A percentile compares a stretch with the other conserved stretches of the same genome.
These are phyloP conservation scores for Omphaloscelis lunosa DNA, from an alignment of 2,888 invertebrate species.

Conservation along the genomic window DNA sequence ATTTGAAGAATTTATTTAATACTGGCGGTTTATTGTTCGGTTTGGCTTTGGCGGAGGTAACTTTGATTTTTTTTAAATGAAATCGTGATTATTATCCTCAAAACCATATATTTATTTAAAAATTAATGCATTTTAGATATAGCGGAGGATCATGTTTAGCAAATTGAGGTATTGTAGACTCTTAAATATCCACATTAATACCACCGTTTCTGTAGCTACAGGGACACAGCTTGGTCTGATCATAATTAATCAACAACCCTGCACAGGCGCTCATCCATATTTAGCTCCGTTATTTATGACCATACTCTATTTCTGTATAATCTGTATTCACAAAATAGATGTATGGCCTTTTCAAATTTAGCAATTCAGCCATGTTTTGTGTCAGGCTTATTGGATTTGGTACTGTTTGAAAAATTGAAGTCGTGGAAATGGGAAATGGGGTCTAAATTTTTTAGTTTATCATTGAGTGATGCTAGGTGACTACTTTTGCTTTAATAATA, in stretches of 20 bases:
- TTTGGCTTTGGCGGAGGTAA: no score
- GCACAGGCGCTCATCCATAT: slow-evolving; percentile 55
- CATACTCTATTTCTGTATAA: slow-evolving; percentile 4
- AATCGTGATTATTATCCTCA: no score
- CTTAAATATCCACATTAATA: background rate
- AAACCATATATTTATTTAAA: no score
- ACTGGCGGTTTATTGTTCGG: no score
- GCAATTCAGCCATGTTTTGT: slow-evolving; percentile 1
- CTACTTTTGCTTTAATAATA: no score
- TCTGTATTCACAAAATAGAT: slow-evolving; percentile 6
- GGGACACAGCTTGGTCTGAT: background rate
- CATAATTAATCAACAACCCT: slow-evolving; percentile 51
- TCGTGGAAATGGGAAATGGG: background rate
- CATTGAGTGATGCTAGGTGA: background rate
- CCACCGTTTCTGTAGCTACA: background rate
- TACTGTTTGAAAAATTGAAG: slow-evolving; percentile 19
- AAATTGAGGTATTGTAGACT: no score
- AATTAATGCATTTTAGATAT: no score
- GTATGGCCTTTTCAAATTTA: background rate
- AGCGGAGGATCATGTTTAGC: no score
- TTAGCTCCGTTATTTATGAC: slow-evolving; percentile 50
- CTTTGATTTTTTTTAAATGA: no score
- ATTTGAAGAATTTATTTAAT: no score
- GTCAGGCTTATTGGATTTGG: slow-evolving; percentile 14
- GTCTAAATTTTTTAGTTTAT: background rate